These are phyloP conservation scores for Cydia fagiglandana DNA, from an alignment of 1,140 invertebrate species.

Conservation along the genomic window DNA sequence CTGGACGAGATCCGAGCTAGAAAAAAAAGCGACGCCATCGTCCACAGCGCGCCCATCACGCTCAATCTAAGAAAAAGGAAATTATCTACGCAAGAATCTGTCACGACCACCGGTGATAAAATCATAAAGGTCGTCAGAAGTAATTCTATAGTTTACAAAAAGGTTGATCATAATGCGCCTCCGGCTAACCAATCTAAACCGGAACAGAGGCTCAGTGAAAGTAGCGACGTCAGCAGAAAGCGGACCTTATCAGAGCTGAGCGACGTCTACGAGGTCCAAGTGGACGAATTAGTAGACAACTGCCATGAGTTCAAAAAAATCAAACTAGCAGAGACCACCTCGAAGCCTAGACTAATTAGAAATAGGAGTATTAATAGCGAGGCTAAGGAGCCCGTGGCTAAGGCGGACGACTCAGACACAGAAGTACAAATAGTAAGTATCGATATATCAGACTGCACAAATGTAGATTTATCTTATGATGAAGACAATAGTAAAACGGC, in stretches of 20 bases:
- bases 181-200: constrained; percentile 44
- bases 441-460: constrained; percentile 47
- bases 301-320: constrained; percentile 72
- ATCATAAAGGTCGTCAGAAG: constrained; percentile 71
- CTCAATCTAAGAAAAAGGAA: constrained; percentile 66
- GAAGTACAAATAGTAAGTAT: constrained; percentile 68
- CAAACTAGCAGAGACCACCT: constrained; percentile 58
- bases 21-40: constrained; percentile 58
- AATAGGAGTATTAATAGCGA: constrained; percentile 52
- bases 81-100: constrained; percentile 64
- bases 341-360: constrained; percentile 65
- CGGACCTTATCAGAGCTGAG: constrained; percentile 65
- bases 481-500: constrained; percentile 55
- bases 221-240: constrained; percentile 50
- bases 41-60: constrained; percentile 58
- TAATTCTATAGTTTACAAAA: constrained; percentile 73
- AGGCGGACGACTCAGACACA: constrained; percentile 58
- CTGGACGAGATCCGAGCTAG: constrained; percentile 67
- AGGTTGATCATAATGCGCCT: constrained; percentile 56
- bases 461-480: constrained; percentile 49
- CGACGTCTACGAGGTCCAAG: constrained; percentile 62
- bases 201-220: constrained; percentile 49
- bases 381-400: constrained; percentile 36
- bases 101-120: constrained; percentile 68
- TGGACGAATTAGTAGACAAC: constrained; percentile 66